Evolutionary conservation across 1,140 invertebrate genomes (phyloP).

Genomic region (Pissodes strobi): DNA sequence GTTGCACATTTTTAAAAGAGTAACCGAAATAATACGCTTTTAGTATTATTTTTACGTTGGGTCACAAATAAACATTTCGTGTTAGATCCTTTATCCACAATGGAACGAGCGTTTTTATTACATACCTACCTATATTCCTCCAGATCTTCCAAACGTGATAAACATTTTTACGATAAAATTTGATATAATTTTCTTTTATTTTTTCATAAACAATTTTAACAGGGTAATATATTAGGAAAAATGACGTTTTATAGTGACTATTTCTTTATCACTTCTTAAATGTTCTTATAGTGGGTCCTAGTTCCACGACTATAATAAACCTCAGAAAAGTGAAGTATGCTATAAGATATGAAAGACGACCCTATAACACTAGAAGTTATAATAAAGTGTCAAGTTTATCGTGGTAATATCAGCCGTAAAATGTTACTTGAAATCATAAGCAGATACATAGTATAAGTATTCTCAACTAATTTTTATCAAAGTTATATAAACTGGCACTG

Average conservation of each 20-base stretch:
- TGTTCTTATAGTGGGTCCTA: conserved; percentile 10
- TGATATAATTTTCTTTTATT: neutral
- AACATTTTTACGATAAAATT: conserved; percentile 1
- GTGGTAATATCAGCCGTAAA: neutral
- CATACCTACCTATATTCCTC: too few relatives aligned
- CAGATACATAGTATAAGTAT: too few relatives aligned
- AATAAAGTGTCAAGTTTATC: neutral
- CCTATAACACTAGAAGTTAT: neutral
- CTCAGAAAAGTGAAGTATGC: neutral
- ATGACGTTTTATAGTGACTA: conserved; percentile 17
- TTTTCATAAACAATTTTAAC: conserved; percentile 14
- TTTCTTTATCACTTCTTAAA: conserved; percentile 29
- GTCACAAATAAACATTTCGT: too few relatives aligned
- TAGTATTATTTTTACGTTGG: too few relatives aligned
- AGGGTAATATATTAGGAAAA: conserved; percentile 2
- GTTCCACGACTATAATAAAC: conserved; percentile 15
- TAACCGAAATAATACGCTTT: too few relatives aligned
- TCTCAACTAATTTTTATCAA: too few relatives aligned
- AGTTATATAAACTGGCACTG: too few relatives aligned
- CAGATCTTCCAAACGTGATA: too few relatives aligned
- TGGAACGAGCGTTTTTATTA: too few relatives aligned
- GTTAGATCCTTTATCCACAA: too few relatives aligned
- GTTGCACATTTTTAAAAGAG: too few relatives aligned
- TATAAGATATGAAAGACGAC: neutral
- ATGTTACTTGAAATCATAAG: neutral